Evolutionary conservation across 2,113 vertebrate genomes (phyloP).

Genomic region (Zeus faber): DNA sequence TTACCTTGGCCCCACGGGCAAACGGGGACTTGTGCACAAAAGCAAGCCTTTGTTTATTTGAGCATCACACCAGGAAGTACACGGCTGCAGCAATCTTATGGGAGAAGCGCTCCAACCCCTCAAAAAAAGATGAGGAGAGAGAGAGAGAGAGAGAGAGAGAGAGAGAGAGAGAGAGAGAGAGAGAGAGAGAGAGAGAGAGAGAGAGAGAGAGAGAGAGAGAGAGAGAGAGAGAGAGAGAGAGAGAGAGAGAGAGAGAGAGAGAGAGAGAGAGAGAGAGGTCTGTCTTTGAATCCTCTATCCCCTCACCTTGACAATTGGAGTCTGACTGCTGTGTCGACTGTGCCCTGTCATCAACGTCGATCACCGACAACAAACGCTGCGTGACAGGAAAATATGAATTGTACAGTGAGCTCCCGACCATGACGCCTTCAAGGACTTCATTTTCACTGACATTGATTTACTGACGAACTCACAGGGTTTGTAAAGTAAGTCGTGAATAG

Average conservation of each 20-base stretch:
- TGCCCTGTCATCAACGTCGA: too few species aligned
- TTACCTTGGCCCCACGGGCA: slow-evolving; percentile 9
- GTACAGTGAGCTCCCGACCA: neutral
- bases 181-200: neutral
- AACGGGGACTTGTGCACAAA: slow-evolving; percentile 28
- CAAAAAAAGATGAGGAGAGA: neutral
- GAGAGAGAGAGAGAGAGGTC: neutral
- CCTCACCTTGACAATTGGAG: neutral
- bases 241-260: neutral
- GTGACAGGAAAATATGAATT: neutral
- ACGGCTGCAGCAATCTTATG: too few species aligned
- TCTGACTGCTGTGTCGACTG: neutral
- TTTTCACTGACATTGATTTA: neutral
- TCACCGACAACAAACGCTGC: too few species aligned
- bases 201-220: neutral
- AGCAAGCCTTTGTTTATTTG: slow-evolving; percentile 32
- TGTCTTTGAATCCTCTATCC: neutral
- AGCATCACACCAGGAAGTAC: slow-evolving; percentile 19
- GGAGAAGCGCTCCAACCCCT: too few species aligned
- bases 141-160: neutral
- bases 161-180: neutral
- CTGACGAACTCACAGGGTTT: too few species aligned
- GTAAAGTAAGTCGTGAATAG: too few species aligned
- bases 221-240: neutral
- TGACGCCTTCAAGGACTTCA: neutral